Conservation (phyloP, 2,888 invertebrate genomes). For the Acrobasis repandana region DNA sequence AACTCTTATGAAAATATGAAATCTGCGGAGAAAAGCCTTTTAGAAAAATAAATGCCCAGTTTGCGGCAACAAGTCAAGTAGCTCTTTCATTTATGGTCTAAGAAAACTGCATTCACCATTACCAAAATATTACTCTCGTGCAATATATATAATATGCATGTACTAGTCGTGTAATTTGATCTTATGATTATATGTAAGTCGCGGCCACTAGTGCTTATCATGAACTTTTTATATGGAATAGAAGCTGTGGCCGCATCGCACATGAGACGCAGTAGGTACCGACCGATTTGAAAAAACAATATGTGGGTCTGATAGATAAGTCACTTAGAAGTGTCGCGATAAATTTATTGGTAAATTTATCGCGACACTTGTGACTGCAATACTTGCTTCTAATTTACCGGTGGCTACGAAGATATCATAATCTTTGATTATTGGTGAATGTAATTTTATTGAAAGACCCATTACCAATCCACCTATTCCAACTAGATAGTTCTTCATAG, state of each 20-base stretch:
- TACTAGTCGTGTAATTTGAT: neutral
- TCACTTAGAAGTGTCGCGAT: too few species aligned
- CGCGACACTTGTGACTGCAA: too few species aligned
- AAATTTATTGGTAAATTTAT: too few species aligned
- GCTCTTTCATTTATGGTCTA: slow-evolving; percentile 27
- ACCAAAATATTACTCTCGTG: neutral
- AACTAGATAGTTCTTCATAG: slow-evolving; percentile 13
- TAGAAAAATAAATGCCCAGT: slow-evolving; percentile 45
- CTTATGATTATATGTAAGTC: too few species aligned
- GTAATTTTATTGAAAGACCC: slow-evolving; percentile 7
- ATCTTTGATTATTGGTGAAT: neutral
- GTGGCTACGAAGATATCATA: too few species aligned
- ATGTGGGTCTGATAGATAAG: too few species aligned
- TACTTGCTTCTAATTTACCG: too few species aligned
- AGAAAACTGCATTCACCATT: slow-evolving; percentile 8
- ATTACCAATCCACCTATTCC: neutral
- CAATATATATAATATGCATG: neutral
- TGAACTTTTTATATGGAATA: too few species aligned
- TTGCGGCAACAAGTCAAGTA: slow-evolving; percentile 29
- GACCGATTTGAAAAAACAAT: too few species aligned
- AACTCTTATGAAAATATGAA: slow-evolving; percentile 35
- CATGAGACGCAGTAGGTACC: too few species aligned
- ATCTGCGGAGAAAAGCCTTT: slow-evolving; percentile 36
- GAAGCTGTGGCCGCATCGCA: too few species aligned
- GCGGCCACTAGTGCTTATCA: too few species aligned